These are phyloP conservation scores for Drosophila birchii DNA, from an alignment of 2,888 invertebrate species.

Conservation along the genomic window DNA sequence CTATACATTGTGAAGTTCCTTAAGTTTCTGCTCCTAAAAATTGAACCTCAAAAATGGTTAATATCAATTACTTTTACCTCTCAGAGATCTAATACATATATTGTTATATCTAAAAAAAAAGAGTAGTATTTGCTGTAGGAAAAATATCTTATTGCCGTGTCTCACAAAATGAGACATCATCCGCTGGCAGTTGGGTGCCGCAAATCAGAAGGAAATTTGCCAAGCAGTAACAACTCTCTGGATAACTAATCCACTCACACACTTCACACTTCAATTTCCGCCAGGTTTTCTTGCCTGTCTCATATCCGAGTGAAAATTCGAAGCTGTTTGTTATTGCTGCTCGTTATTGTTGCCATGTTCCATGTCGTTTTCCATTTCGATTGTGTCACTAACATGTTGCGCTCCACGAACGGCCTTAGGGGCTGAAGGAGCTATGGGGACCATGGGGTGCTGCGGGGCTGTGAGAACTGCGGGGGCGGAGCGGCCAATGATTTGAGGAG, in stretches of 20 bases:
- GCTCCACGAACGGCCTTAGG: conserved; percentile 47
- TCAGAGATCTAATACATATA: not conserved
- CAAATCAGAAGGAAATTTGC: conserved; percentile 63
- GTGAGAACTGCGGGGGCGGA: conserved; percentile 3
- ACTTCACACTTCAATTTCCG: conserved; percentile 79
- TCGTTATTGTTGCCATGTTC: conserved; percentile 63
- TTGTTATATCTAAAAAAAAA: not conserved
- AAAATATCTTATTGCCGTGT: conserved; percentile 16
- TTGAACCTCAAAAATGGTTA: no score
- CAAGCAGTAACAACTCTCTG: conserved; percentile 38
- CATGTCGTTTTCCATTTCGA: conserved; percentile 80
- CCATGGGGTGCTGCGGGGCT: not conserved
- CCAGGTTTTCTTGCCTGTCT: conserved; percentile 44
- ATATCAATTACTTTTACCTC: not conserved
- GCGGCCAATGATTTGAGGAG: conserved; percentile 52
- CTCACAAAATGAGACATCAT: conserved; percentile 53
- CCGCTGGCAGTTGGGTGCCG: conserved; percentile 60
- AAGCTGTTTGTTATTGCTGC: conserved; percentile 50
- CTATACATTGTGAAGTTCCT: no score
- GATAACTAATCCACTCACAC: conserved; percentile 59
- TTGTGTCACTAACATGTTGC: conserved; percentile 80
- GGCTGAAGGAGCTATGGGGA: conserved; percentile 12
- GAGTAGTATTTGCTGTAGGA: not conserved
- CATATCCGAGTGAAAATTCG: conserved; percentile 42
- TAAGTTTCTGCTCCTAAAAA: not conserved